Base-by-base conservation (phyloP, 2,888 invertebrate genomes). In the Tethea ocularis region DNA sequence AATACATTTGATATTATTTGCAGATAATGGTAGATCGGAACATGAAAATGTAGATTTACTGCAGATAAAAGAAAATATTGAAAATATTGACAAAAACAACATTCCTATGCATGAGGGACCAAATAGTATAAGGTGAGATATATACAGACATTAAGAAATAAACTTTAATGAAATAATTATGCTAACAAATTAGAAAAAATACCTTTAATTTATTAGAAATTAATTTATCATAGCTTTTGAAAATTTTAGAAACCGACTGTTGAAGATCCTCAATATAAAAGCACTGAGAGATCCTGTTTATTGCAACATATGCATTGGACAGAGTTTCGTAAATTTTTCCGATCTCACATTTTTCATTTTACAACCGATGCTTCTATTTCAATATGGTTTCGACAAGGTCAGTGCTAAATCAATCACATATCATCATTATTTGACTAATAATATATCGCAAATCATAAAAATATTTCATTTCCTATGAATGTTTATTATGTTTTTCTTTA, bases 271-370 rank as follows among this genome's bases (percentile, higher is more conserved):
- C 52, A 93, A 94, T 66, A 72, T 94, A 17, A 88, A 84, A 54
- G 80, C 94, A 15, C 80, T 95, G 51, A 93, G 89, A 64, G 94
- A 94, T 74, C 80, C 84, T 1, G 81, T 90, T 8, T 95, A 91
- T 64, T 86, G 95, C 33, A 95, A 95, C 71, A 94, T 95, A 64
- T 91, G 89, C 64, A 56, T 91, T 6, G 95, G 96, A 10, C 91
- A 94, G 66, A 94, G 95, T 68, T 93, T 96, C 59, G 93, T 94
- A 1, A 93, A 94, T 69, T 94, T 94, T 58, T 94, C 95, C 3
- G 96, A 96, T 78, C 85, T 94, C 53, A 94, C 93, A 8, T 96
- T 96, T 66, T 91, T 94, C 59, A 91, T 94, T n/a, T 80, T 96
- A 22, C 89, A 95, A 63, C 95, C 96, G 4, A 84, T 95, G 86